Percentiles rank a stretch among this genome's conserved stretches.
Evolutionary conservation across 2,888 invertebrate genomes (phyloP).

Genomic region (Drepana falcataria): DNA sequence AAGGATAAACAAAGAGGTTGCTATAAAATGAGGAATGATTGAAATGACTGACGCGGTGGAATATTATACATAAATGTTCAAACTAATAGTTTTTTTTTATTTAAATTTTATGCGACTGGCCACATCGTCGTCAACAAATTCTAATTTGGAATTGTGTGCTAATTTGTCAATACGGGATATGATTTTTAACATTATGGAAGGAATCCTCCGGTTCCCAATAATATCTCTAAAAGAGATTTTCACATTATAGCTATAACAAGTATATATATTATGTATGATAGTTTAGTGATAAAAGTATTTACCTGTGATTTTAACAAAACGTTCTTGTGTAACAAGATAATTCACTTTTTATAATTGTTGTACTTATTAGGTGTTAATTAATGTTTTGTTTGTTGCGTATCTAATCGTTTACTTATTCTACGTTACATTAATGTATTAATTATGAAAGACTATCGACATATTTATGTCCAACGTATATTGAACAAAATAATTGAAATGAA

Average conservation of each 20-base stretch:
- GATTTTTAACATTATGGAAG: background rate
- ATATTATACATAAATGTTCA: too few relatives aligned
- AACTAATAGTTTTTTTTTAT: too few relatives aligned
- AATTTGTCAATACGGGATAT: too few relatives aligned
- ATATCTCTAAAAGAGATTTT: constrained; percentile 41
- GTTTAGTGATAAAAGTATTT: constrained; percentile 62
- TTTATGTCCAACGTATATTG: constrained; percentile 12
- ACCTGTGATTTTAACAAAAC: constrained; percentile 69
- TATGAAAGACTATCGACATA: constrained; percentile 27
- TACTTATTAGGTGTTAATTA: constrained; percentile 27
- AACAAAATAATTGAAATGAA: background rate
- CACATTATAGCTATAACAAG: constrained; percentile 9
- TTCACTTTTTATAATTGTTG: constrained; percentile 32
- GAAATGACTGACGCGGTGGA: background rate
- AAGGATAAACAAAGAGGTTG: background rate
- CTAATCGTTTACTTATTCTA: constrained; percentile 21
- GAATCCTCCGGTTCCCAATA: constrained; percentile 6
- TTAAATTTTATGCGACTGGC: too few relatives aligned
- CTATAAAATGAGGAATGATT: background rate
- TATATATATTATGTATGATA: constrained; percentile 8
- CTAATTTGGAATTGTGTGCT: too few relatives aligned
- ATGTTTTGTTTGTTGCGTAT: constrained; percentile 19
- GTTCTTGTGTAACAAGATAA: constrained; percentile 71
- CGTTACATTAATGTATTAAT: constrained; percentile 18
- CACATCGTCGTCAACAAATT: too few relatives aligned